Evolutionary conservation across 1,140 invertebrate genomes (phyloP).

Genomic region (Drosophila eugracilis): DNA sequence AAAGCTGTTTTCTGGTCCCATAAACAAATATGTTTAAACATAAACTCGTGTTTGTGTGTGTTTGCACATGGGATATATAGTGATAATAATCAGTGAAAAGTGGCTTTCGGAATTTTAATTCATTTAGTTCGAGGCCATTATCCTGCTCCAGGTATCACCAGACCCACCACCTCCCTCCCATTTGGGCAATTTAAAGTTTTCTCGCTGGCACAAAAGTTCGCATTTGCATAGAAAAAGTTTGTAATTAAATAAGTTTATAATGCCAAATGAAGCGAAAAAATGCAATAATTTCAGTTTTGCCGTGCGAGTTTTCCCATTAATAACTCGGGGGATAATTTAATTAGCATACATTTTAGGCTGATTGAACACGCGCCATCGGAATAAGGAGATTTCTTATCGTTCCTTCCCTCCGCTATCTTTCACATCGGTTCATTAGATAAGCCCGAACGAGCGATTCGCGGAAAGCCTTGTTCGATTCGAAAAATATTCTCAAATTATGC

Average conservation of each 20-base stretch:
- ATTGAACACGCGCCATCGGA: slow-evolving; percentile 10
- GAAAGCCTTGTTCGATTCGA: slow-evolving; percentile 19
- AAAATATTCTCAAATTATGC: slow-evolving; percentile 52
- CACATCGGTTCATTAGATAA: slow-evolving; percentile 19
- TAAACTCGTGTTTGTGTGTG: background rate
- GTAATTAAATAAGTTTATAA: slow-evolving; percentile 43
- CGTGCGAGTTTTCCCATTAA: slow-evolving; percentile 29
- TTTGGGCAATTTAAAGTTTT: slow-evolving; percentile 28
- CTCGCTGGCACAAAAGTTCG: slow-evolving; percentile 14
- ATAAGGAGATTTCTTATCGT: background rate
- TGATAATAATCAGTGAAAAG: slow-evolving; percentile 59
- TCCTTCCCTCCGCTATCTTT: background rate
- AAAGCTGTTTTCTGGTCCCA: slow-evolving; percentile 15
- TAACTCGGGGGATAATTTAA: slow-evolving; percentile 30
- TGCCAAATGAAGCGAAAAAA: slow-evolving; percentile 19
- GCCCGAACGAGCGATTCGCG: slow-evolving; percentile 21
- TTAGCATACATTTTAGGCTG: slow-evolving; percentile 16
- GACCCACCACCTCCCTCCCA: background rate
- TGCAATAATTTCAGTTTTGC: slow-evolving; percentile 15
- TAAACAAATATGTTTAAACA: slow-evolving; percentile 11
- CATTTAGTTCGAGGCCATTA: slow-evolving; percentile 12
- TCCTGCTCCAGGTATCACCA: slow-evolving; percentile 1
- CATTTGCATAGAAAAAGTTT: slow-evolving; percentile 37
- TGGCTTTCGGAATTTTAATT: slow-evolving; percentile 33
- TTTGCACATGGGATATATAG: slow-evolving; percentile 29